Percentiles rank a stretch among this genome's conserved stretches.
Evolutionary conservation across 2,888 invertebrate species (phyloP).

Genomic region (Xanthia togata): DNA sequence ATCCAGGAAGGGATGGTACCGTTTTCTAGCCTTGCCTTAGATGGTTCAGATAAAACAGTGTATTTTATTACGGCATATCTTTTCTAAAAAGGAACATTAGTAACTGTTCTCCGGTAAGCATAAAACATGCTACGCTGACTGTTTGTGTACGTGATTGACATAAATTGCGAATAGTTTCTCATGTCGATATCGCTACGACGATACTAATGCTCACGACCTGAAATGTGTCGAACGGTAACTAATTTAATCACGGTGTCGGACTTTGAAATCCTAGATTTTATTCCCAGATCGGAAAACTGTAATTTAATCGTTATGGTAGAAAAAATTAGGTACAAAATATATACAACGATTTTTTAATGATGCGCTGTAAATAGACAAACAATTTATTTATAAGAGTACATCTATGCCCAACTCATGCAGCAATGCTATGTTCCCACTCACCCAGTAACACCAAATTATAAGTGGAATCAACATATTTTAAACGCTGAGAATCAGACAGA

Average conservation of each 20-base stretch:
- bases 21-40: slow-evolving; percentile 43
- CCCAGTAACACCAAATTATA: slow-evolving; percentile 60
- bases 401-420: not conserved
- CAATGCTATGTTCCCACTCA: slow-evolving; percentile 41
- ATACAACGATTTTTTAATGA: not conserved
- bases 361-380: not conserved
- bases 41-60: slow-evolving; percentile 49
- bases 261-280: slow-evolving; percentile 34
- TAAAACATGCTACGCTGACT: slow-evolving; percentile 57
- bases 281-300: slow-evolving; percentile 9
- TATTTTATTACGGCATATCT: slow-evolving; percentile 62
- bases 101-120: slow-evolving; percentile 58
- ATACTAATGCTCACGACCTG: slow-evolving; percentile 58
- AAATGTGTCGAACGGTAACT: slow-evolving; percentile 57
- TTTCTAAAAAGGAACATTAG: slow-evolving; percentile 57
- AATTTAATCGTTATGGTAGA: slow-evolving; percentile 18
- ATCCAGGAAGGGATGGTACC: slow-evolving; percentile 48
- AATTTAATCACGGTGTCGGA: slow-evolving; percentile 49
- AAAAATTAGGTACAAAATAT: not conserved
- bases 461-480: slow-evolving; percentile 57
- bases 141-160: slow-evolving; percentile 64
- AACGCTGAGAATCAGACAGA: slow-evolving; percentile 60
- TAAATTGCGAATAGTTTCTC: slow-evolving; percentile 61
- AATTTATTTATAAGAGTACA: slow-evolving; percentile 2
- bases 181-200: slow-evolving; percentile 48